Evolutionary conservation across 2,113 vertebrate genomes (phyloP).

Genomic region (Oreochromis niloticus): DNA sequence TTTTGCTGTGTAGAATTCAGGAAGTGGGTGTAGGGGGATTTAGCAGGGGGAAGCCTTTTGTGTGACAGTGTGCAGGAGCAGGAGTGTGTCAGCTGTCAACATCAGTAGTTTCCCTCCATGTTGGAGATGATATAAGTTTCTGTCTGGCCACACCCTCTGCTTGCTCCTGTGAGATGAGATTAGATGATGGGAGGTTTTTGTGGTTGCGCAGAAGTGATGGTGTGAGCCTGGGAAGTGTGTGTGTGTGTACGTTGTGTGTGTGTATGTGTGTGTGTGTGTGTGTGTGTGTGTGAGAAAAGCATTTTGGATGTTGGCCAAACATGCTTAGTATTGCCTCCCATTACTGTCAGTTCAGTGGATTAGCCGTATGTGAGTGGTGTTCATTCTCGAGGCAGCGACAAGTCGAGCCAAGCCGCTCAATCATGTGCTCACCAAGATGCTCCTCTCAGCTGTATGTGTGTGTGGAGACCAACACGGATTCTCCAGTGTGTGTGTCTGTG

Average conservation of each 20-base stretch:
- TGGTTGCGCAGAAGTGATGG: neutral
- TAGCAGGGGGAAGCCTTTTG: neutral
- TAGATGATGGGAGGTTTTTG: neutral
- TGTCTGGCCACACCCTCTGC: conserved; percentile 47
- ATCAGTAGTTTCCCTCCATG: conserved; percentile 28
- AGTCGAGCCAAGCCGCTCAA: neutral
- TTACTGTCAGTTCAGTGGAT: conserved; percentile 50
- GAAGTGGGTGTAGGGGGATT: neutral
- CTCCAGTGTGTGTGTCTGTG: neutral
- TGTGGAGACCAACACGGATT: neutral
- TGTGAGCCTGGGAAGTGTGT: neutral
- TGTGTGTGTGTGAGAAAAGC: neutral
- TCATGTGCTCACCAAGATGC: neutral
- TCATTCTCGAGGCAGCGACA: neutral
- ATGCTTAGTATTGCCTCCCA: conserved; percentile 36
- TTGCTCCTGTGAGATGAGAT: neutral
- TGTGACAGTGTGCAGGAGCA: neutral
- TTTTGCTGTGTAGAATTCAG: neutral
- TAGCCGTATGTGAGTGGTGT: conserved; percentile 15
- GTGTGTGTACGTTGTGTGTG: neutral
- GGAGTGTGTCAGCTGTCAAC: conserved; percentile 35
- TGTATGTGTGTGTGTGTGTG: neutral
- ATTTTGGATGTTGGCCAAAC: conserved; percentile 41
- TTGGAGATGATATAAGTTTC: conserved; percentile 38
- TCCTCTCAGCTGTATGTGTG: neutral